These are phyloP conservation scores for Tokudaia muenninki DNA, from an alignment of 2,797 vertebrate species.

Conservation along the genomic window DNA sequence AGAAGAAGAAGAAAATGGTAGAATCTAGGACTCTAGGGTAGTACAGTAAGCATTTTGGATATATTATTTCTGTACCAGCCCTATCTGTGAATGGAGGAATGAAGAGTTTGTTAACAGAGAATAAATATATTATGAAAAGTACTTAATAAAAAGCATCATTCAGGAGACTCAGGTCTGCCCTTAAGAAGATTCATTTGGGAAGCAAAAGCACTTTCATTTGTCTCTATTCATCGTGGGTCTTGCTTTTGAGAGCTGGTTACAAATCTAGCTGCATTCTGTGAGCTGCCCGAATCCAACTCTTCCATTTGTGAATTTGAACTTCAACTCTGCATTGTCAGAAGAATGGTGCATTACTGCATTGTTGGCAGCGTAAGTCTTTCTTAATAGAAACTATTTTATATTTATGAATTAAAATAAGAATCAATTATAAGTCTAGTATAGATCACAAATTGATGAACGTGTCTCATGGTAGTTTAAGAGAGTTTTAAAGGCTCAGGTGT, in stretches of 20 bases:
- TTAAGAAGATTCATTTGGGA: constrained; percentile 64
- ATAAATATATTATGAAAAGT: constrained; percentile 39
- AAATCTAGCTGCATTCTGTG: constrained; percentile 38
- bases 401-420: constrained; percentile 77
- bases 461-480: constrained; percentile 50
- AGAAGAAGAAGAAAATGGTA: neutral
- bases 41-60: constrained; percentile 42
- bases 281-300: constrained; percentile 40
- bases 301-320: constrained; percentile 47
- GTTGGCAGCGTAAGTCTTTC: neutral
- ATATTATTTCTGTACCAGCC: neutral
- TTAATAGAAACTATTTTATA: constrained; percentile 65
- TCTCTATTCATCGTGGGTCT: constrained; percentile 54
- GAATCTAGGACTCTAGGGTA: neutral
- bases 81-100: neutral
- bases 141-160: constrained; percentile 49
- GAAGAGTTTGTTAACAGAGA: constrained; percentile 27
- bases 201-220: constrained; percentile 55
- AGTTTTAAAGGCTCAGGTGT: constrained; percentile 72
- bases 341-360: constrained; percentile 16
- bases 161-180: neutral
- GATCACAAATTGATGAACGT: constrained; percentile 76
- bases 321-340: constrained; percentile 42
- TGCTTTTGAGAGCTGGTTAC: neutral
- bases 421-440: constrained; percentile 64